These are phyloP conservation scores for Standfussiana lucernea DNA, from an alignment of 2,888 invertebrate genomes.

Conservation along the genomic window DNA sequence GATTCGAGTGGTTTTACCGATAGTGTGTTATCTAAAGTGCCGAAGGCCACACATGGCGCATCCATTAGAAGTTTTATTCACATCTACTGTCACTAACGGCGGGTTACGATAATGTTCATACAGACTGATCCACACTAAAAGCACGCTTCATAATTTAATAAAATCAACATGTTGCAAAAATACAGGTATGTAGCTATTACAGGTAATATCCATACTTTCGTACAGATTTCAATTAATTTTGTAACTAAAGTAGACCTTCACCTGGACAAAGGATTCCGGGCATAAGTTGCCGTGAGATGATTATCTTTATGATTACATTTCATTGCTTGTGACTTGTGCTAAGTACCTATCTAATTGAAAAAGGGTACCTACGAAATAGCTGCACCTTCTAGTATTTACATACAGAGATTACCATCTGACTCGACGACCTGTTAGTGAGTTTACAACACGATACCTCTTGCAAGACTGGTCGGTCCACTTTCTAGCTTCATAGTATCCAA, in stretches of 20 bases:
- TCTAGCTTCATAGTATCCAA: not conserved
- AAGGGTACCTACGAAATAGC: not conserved
- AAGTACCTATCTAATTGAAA: not conserved
- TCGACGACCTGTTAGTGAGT: not conserved
- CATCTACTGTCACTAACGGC: conserved; percentile 4
- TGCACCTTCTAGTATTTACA: not conserved
- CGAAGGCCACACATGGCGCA: conserved; percentile 50
- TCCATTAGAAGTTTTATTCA: conserved; percentile 33
- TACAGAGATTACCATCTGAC: not conserved
- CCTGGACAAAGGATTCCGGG: too few relatives aligned
- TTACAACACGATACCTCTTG: not conserved
- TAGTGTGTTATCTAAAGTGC: conserved; percentile 47
- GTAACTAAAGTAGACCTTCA: too few relatives aligned
- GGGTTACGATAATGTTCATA: not conserved
- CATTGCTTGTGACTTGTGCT: not conserved
- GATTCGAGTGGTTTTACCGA: conserved; percentile 37
- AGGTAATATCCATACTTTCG: too few relatives aligned
- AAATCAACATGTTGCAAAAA: not conserved
- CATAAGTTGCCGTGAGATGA: too few relatives aligned
- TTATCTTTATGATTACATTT: not conserved
- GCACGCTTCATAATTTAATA: not conserved
- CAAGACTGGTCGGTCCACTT: not conserved
- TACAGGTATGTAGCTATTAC: too few relatives aligned
- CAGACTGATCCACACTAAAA: conserved; percentile 23
- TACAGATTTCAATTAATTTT: too few relatives aligned